phyloP scores from a whole-genome alignment of 2,113 vertebrate genomes.

The Nestor notabilis region DNA sequence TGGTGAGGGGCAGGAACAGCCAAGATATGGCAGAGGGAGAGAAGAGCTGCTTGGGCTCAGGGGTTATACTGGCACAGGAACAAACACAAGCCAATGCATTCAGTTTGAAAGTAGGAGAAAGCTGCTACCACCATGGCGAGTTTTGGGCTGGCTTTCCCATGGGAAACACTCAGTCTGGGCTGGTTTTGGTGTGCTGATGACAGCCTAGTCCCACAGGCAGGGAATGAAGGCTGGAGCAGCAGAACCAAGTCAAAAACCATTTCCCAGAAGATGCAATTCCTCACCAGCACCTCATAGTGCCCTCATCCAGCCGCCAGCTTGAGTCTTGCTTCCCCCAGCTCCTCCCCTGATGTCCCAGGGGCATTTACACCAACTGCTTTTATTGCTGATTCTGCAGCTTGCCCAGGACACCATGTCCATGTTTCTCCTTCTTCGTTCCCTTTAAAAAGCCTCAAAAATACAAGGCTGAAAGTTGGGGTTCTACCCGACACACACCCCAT shows the following conservation, averaged over 20 bases:
- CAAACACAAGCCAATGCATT: background rate
- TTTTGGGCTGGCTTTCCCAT: background rate
- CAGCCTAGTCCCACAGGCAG: no score
- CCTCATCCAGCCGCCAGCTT: fast-evolving
- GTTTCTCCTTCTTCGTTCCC: background rate
- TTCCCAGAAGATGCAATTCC: background rate
- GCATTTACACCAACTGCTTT: background rate
- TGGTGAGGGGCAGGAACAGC: fast-evolving
- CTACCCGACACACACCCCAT: fast-evolving
- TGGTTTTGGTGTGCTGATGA: background rate
- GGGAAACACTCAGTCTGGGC: fast-evolving
- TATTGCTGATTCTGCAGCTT: background rate
- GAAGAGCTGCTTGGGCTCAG: background rate
- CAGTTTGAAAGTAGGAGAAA: background rate
- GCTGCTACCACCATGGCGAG: background rate
- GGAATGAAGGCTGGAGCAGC: background rate
- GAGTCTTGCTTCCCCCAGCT: background rate
- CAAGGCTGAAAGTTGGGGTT: background rate
- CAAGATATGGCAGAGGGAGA: background rate
- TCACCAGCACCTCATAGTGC: fast-evolving
- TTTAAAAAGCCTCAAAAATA: background rate
- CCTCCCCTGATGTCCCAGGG: background rate
- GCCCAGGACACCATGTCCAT: fast-evolving
- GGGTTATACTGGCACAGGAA: background rate
- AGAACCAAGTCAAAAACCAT: background rate